A percentile compares a stretch with the other conserved stretches of the same genome.
Evolutionary conservation across 2,797 vertebrate species (phyloP).

Genomic region (Enteromius fasciolatus): DNA sequence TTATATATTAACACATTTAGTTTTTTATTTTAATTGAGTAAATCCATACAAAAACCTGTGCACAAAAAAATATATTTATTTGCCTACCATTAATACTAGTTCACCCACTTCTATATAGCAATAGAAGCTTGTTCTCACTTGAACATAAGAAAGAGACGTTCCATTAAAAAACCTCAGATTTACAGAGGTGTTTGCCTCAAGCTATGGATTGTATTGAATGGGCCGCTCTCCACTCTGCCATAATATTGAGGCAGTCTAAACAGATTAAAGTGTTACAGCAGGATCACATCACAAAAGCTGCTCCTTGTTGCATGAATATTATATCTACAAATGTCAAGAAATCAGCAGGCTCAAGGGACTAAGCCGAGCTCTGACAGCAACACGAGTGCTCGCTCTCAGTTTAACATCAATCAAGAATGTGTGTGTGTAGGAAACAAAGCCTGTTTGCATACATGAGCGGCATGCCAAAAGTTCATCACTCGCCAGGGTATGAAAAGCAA

Average conservation of each 20-base stretch:
- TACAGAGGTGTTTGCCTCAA: conserved; percentile 41
- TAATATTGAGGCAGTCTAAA: conserved; percentile 77
- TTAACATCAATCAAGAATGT: conserved; percentile 80
- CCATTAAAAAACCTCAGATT: conserved; percentile 40
- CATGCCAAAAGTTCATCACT: conserved; percentile 64
- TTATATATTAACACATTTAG: background rate
- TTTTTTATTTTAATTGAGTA: background rate
- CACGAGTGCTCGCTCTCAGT: conserved; percentile 78
- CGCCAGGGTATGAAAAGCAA: conserved; percentile 70
- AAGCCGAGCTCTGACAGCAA: conserved; percentile 77
- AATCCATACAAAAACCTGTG: background rate
- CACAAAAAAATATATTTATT: background rate
- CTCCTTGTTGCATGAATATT: conserved; percentile 72
- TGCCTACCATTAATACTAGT: background rate
- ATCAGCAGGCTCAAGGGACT: conserved; percentile 79
- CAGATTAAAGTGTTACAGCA: conserved; percentile 81
- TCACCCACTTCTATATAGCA: conserved; percentile 16
- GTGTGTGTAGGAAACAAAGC: conserved; percentile 33
- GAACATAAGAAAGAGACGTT: conserved; percentile 43
- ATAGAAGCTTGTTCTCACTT: conserved; percentile 25
- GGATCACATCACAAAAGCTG: conserved; percentile 71
- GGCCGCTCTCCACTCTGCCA: conserved; percentile 66
- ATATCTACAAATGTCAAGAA: conserved; percentile 82
- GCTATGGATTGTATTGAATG: conserved; percentile 66
- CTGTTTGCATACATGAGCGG: conserved; percentile 49